Conservation (phyloP, 2,113 vertebrate genomes). For the Furnarius figulus region DNA sequence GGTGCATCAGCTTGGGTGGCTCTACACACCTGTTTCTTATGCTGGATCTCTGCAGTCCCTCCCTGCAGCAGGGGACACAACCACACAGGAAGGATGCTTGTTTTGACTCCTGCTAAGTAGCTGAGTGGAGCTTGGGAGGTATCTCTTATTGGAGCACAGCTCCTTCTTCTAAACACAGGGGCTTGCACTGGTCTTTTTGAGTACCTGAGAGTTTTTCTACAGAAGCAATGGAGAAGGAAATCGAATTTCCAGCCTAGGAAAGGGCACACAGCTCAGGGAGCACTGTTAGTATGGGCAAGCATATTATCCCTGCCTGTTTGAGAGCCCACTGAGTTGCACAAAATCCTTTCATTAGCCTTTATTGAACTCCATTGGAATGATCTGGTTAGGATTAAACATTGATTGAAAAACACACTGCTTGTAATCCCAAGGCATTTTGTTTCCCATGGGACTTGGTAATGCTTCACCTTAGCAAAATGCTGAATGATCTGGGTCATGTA, state of each 20-base stretch:
- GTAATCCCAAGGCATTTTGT: neutral
- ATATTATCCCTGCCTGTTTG: neutral
- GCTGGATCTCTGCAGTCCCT: neutral
- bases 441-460: neutral
- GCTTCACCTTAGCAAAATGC: neutral
- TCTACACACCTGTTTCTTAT: neutral
- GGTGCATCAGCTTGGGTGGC: neutral
- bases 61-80: rapidly evolving
- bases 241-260: neutral
- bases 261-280: neutral
- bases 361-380: neutral
- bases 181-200: neutral
- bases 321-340: neutral
- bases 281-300: neutral
- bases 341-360: constrained; percentile 11
- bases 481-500: neutral
- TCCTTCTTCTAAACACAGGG: neutral
- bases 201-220: neutral
- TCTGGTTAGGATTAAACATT: neutral
- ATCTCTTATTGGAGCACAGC: neutral
- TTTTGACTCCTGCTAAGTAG: neutral
- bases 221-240: neutral
- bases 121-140: neutral
- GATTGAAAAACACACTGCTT: neutral
- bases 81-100: neutral